Conservation (phyloP, 2,797 vertebrate species). For the Peromyscus nudipes region DNA sequence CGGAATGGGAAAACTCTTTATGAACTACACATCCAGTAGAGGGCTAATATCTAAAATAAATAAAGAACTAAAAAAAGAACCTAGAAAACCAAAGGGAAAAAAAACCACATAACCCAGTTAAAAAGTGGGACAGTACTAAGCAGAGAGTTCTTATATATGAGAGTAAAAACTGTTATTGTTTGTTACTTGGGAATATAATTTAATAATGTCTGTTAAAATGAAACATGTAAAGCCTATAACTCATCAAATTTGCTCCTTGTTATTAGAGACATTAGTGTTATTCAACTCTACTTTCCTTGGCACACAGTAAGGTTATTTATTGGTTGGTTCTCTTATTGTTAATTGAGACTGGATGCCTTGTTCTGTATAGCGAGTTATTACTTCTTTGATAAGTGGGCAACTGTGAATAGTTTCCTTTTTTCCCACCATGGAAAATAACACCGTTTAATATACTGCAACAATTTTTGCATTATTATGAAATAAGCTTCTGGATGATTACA, state of each 20-base stretch:
- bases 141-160: not conserved
- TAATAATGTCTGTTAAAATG: conserved; percentile 15
- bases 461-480: not conserved
- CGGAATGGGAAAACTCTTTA: not conserved
- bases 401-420: not conserved
- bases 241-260: conserved; percentile 2
- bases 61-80: not conserved
- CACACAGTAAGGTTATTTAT: not conserved
- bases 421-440: not conserved
- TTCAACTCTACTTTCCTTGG: not conserved
- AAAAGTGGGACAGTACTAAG: not conserved
- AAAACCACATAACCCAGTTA: not conserved
- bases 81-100: not conserved
- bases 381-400: conserved; percentile 4
- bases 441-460: conserved; percentile 22
- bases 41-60: not conserved
- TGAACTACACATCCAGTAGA: not conserved
- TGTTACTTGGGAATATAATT: not conserved
- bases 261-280: conserved; percentile 10
- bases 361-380: conserved; percentile 10
- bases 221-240: not conserved
- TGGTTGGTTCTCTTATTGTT: conserved; percentile 11
- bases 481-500: not conserved
- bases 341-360: not conserved
- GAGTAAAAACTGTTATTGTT: conserved; percentile 5